Base-by-base conservation (phyloP, 2,797 vertebrate species). In the Astyanax mexicanus region DNA sequence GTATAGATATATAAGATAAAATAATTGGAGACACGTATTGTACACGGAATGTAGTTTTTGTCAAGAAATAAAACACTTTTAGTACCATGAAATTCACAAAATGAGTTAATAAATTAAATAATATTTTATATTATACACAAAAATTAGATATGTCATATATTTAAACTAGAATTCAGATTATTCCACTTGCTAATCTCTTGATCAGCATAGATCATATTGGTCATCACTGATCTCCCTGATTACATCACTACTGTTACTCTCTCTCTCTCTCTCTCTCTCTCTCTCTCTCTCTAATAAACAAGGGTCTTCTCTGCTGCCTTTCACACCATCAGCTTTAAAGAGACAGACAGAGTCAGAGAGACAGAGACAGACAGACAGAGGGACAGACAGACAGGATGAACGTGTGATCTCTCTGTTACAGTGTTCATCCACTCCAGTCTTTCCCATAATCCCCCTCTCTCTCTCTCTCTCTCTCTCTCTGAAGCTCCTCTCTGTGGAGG, bases 391-490 rank as follows among this genome's bases (percentile, higher is more conserved):
- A 47, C 38, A 65, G 17, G 17, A n/a, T 60, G 35, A 37, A 64
- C 54, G 35, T 29, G 58, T 21, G 54, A 42, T 47, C 25, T 23
- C 42, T 47, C 40, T 3, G 3, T 3, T 61, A 37, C 49, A 55
- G 61, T 55, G 49, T 11, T 55, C n/a, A 44, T 29, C 6, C 37
- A 57, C 23, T 49, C 29, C 13, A 25, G n/a, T 0, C 11, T 37
- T 49, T 32, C 27, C 57, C 25, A 51, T 52, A 60, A 58, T 47
- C n/a, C 64, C 35, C 51, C 54, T 58, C 52, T n/a, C n/a, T n/a
- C n/a, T 47, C n/a, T 64, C 35, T 51, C 54, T 58, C 52, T 47
- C n/a, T 64, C 35, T 51, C 54, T 58, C 52, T 67, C 10, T 35
- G 19, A 45, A 23, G 27, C n/a, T 58, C 27, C n/a, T 58, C 27